phyloP scores from a whole-genome alignment of 2,888 invertebrate genomes.

The Ophioninae sp. region DNA sequence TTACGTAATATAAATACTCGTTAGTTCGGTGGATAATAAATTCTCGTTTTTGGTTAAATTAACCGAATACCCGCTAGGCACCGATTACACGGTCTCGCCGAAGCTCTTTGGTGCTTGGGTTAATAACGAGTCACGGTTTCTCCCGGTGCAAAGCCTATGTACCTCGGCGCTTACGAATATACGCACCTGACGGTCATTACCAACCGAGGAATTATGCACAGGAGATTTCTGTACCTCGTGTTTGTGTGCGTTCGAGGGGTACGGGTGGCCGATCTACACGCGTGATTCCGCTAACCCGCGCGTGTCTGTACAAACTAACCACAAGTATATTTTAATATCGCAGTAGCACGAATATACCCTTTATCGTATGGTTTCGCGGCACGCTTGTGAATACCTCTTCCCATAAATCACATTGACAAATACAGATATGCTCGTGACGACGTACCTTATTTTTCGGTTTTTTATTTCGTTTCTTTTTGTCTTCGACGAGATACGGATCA shows the following conservation, averaged over 20 bases:
- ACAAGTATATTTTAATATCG: slow-evolving; percentile 64
- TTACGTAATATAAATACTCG: slow-evolving; percentile 36
- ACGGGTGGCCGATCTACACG: background rate
- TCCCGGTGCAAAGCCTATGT: slow-evolving; percentile 39
- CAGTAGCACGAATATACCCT: slow-evolving; percentile 61
- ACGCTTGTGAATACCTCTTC: slow-evolving; percentile 29
- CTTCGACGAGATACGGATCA: slow-evolving; percentile 5
- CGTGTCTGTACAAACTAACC: slow-evolving; percentile 37
- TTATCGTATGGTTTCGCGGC: slow-evolving; percentile 35
- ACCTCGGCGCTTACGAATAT: slow-evolving; percentile 44
- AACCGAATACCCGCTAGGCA: slow-evolving; percentile 66
- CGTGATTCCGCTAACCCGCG: background rate
- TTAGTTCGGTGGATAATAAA: slow-evolving; percentile 43
- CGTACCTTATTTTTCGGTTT: background rate
- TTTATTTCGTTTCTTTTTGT: background rate
- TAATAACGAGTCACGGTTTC: slow-evolving; percentile 48
- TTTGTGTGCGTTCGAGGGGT: background rate
- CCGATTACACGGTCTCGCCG: slow-evolving; percentile 61
- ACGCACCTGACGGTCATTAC: slow-evolving; percentile 63
- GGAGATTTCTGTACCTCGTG: slow-evolving; percentile 59
- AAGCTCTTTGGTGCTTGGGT: slow-evolving; percentile 38
- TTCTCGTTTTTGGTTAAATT: slow-evolving; percentile 61
- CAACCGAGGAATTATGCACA: slow-evolving; percentile 65
- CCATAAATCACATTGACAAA: background rate
- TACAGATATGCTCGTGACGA: slow-evolving; percentile 16